Evolutionary conservation across 2,113 vertebrate species (phyloP).

Genomic region (Pipa parva): DNA sequence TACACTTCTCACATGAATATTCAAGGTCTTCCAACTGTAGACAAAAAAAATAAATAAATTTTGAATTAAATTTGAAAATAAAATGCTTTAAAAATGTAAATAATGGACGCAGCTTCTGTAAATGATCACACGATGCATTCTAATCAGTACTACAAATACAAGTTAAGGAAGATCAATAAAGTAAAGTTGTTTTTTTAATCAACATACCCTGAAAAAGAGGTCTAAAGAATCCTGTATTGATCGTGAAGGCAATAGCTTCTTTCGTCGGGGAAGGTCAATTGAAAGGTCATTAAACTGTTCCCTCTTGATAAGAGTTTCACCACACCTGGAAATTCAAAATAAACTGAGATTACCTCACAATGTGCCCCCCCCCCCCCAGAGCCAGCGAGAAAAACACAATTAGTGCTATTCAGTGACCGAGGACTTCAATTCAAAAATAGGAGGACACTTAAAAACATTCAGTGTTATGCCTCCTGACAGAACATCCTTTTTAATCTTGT

Average conservation of each 20-base stretch:
- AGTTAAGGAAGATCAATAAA: slow-evolving; percentile 4
- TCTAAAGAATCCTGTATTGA: slow-evolving; percentile 96
- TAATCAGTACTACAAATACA: slow-evolving; percentile 32
- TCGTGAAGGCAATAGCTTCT: slow-evolving; percentile 80
- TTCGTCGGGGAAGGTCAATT: slow-evolving; percentile 91
- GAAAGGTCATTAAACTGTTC: slow-evolving; percentile 97
- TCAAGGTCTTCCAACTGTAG: slow-evolving; percentile 89
- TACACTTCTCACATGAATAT: slow-evolving; percentile 96
- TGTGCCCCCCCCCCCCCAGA: background rate
- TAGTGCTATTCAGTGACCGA: slow-evolving; percentile 13
- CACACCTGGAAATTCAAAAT: slow-evolving; percentile 73
- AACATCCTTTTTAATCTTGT: no score
- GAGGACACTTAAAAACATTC: no score
- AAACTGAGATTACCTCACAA: background rate
- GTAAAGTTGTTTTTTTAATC: background rate
- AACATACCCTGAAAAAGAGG: slow-evolving; percentile 88
- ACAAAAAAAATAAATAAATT: slow-evolving; percentile 45
- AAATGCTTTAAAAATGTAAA: no score
- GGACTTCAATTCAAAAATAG: no score
- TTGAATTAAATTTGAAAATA: no score
- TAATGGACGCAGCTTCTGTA: no score
- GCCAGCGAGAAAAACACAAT: background rate
- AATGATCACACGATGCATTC: no score
- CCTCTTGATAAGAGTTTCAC: slow-evolving; percentile 87
- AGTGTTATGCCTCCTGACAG: no score